Conservation (phyloP, 2,888 invertebrate species). For the Scrobipalpa atriplicella region DNA sequence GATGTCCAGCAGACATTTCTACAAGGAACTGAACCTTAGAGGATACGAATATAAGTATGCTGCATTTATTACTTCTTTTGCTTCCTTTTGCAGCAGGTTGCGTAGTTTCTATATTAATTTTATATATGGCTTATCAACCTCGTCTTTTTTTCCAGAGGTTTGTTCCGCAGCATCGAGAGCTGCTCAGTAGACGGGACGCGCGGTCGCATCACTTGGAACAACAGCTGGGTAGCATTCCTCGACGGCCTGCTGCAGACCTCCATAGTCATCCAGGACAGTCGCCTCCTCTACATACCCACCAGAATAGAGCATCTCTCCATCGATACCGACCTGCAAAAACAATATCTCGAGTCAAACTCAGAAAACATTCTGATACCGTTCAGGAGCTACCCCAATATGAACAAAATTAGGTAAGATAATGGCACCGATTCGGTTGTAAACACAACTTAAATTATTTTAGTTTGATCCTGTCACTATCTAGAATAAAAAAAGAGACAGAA, state of each 20-base stretch:
- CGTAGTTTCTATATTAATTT: no score
- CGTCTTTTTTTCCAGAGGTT: no score
- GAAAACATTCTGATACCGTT: background rate
- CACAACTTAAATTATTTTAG: no score
- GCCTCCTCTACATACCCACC: constrained; percentile 89
- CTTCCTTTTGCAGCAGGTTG: no score
- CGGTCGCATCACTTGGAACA: constrained; percentile 85
- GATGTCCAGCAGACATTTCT: constrained; percentile 11
- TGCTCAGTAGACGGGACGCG: constrained; percentile 76
- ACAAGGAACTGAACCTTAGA: constrained; percentile 80
- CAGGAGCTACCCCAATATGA: background rate
- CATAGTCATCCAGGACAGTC: constrained; percentile 86
- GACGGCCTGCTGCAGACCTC: constrained; percentile 95
- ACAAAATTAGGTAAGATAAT: background rate
- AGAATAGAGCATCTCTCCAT: constrained; percentile 87
- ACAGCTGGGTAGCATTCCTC: constrained; percentile 94
- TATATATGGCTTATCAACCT: no score
- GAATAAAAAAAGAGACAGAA: no score
- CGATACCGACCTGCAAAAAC: constrained; percentile 84
- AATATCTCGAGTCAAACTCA: constrained; percentile 58
- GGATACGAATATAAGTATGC: constrained; percentile 85
- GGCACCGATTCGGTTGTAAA: no score
- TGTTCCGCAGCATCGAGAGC: constrained; percentile 83
- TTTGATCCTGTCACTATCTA: no score
- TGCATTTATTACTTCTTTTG: background rate